Evolutionary conservation across 2,797 vertebrate species (phyloP).

Genomic region (Rhyacichthys aspro): DNA sequence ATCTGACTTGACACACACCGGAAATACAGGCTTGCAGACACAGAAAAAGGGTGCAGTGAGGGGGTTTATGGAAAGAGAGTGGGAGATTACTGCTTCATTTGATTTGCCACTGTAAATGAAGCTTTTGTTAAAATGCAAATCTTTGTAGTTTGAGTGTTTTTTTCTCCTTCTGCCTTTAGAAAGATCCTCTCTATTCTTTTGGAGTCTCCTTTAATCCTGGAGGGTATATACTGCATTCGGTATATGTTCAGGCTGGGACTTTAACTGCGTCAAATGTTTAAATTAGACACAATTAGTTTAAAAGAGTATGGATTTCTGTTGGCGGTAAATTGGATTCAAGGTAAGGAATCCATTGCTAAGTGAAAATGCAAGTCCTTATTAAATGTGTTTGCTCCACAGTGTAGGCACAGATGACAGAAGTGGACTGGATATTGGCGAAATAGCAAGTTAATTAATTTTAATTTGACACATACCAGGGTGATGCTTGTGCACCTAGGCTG

Average conservation of each 20-base stretch:
- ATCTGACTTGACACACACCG: constrained; percentile 21
- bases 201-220: constrained; percentile 30
- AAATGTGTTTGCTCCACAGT: not conserved
- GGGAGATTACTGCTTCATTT: constrained; percentile 59
- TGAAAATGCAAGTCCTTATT: not conserved
- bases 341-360: constrained; percentile 19
- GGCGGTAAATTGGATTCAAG: constrained; percentile 9
- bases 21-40: constrained; percentile 19
- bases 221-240: constrained; percentile 10
- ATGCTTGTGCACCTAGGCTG: not conserved
- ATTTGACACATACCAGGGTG: constrained; percentile 9
- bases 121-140: constrained; percentile 66
- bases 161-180: constrained; percentile 29
- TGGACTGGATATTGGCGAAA: not conserved
- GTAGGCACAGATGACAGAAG: not conserved
- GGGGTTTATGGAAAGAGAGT: constrained; percentile 25
- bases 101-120: constrained; percentile 59
- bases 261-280: constrained; percentile 30
- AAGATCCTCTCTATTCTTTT: constrained; percentile 29
- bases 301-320: constrained; percentile 25
- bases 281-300: constrained; percentile 35
- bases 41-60: constrained; percentile 37
- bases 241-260: constrained; percentile 21
- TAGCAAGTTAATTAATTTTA: constrained; percentile 6
- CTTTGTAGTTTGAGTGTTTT: constrained; percentile 46